phyloP scores from a whole-genome alignment of 2,888 invertebrate species.

The Agriopis leucophaearia region DNA sequence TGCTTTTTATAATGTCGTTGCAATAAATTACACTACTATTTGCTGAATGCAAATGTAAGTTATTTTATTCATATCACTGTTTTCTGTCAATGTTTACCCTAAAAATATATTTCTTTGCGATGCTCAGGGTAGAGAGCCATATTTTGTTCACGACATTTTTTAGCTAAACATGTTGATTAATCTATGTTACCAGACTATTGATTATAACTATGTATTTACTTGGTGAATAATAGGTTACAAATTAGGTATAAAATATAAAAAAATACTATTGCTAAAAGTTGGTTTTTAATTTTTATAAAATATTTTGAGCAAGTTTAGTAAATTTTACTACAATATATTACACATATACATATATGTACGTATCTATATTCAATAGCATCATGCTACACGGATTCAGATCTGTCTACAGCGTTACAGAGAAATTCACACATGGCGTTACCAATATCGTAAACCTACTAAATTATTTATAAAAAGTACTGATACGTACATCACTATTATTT shows the following conservation, averaged over 20 bases:
- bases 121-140: too few species aligned
- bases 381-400: conserved; percentile 9
- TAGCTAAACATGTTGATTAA: too few species aligned
- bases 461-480: conserved; percentile 4
- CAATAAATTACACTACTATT: too few species aligned
- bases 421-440: conserved; percentile 3
- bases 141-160: too few species aligned
- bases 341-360: not conserved
- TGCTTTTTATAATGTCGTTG: too few species aligned
- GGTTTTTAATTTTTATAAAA: conserved; percentile 5
- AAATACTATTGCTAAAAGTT: conserved; percentile 5
- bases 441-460: conserved; percentile 12
- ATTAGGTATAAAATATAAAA: not conserved
- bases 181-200: not conserved
- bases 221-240: too few species aligned
- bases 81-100: too few species aligned
- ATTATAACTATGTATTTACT: not conserved
- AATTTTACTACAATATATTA: not conserved
- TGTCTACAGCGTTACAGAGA: conserved; percentile 11
- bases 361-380: not conserved
- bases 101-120: too few species aligned
- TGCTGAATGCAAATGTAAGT: too few species aligned
- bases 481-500: not conserved
- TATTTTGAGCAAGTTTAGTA: conserved; percentile 16
- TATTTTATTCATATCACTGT: too few species aligned